Percentiles rank a stretch among this genome's conserved stretches.
phyloP scores from a whole-genome alignment of 2,113 vertebrate genomes.

The Ramphastos sulfuratus region DNA sequence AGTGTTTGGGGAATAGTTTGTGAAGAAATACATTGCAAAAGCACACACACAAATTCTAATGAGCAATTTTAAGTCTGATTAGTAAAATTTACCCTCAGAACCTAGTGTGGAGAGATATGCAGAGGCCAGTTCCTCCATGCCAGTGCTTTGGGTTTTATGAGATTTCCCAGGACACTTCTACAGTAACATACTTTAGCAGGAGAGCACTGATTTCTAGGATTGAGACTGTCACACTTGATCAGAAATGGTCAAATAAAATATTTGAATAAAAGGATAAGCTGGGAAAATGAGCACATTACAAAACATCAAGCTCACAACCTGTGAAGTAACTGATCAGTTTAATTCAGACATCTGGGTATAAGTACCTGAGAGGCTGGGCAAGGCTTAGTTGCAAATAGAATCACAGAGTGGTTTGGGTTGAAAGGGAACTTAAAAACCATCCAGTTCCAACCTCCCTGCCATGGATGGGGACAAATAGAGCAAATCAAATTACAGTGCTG shows the following conservation, averaged over 20 bases:
- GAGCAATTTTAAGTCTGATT: neutral
- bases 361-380: neutral
- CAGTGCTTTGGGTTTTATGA: neutral
- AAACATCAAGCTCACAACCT: rapidly evolving
- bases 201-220: neutral
- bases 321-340: neutral
- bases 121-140: neutral
- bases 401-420: too few relatives aligned
- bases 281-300: neutral
- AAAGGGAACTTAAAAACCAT: too few relatives aligned
- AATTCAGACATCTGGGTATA: neutral
- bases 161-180: neutral
- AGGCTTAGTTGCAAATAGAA: neutral
- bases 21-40: neutral
- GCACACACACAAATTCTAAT: neutral
- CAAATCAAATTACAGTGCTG: neutral
- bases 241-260: neutral
- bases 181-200: neutral
- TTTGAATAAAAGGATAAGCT: neutral
- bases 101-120: neutral
- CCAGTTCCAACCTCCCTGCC: too few relatives aligned
- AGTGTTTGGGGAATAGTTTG: neutral
- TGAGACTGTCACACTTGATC: neutral
- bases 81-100: neutral
- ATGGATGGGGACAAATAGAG: neutral